These are phyloP conservation scores for Euzetes globulus DNA, from an alignment of 2,888 invertebrate genomes.

Conservation along the genomic window DNA sequence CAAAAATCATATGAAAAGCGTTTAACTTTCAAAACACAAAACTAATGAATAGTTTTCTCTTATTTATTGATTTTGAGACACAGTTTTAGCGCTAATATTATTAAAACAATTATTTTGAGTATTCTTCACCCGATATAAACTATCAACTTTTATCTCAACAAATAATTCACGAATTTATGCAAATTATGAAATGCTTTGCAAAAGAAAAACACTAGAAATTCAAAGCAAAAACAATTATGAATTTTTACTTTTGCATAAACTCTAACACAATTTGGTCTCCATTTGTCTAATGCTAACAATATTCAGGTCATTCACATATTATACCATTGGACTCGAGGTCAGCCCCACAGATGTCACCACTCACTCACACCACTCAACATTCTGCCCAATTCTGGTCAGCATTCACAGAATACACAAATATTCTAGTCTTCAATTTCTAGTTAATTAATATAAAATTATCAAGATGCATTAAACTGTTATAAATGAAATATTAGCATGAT, in stretches of 20 bases:
- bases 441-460: no score
- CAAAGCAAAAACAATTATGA: background rate
- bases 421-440: no score
- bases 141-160: background rate
- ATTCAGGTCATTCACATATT: conserved; percentile 16
- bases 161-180: background rate
- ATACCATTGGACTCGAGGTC: background rate
- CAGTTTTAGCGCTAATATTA: conserved; percentile 11
- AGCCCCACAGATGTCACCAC: background rate
- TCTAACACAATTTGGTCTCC: background rate
- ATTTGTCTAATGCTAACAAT: conserved; percentile 4
- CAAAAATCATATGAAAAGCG: background rate
- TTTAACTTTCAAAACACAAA: background rate
- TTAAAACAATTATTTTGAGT: background rate
- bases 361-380: no score
- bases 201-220: background rate
- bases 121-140: background rate
- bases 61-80: conserved; percentile 6
- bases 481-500: no score
- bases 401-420: no score
- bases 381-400: no score
- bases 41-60: conserved; percentile 20
- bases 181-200: no score
- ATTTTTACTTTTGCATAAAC: background rate
- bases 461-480: no score